Evolutionary conservation across 2,888 invertebrate species (phyloP), one percentile per base, ranked within the genome.

Genomic region (Sesamia inferens): DNA sequence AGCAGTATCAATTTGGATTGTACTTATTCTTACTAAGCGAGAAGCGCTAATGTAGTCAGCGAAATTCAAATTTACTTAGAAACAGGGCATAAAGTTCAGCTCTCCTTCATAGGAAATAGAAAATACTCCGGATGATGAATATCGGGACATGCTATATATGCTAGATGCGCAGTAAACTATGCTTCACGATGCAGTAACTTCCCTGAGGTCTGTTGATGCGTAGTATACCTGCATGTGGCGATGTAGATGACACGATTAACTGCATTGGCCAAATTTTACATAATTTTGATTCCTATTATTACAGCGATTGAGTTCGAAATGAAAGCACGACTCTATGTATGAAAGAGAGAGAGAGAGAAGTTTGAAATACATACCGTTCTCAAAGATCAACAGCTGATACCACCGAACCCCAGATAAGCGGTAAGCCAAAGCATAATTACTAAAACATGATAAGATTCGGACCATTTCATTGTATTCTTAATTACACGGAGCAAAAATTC

Each of bases 401-500:
- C 24, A 59, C 58, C 10, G 8, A 63, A 79, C 68, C 84, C 61
- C 31, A 71, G 84, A 83, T 81, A 83, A 68, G 68, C 68, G 55
- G 42, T 11, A 51, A 71, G 57, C 65, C 61, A 5, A 71, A 71
- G 68, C 22, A 71, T 81, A 83, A 81, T 81, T 75, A 80, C 76
- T 47, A 66, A 82, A 83, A 59, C 75, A 83, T 83, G 81, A 81
- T 83, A 71, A 76, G 51, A 75, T 80, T 83, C 83, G 5, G 70
- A 44, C 84, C 81, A 54, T 70, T 64, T 22, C 55, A 48, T 68
- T 73, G 14, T 62, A 61, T 68, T 75, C 68, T 47, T 74, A 72
- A 83, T 84, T 74, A 62, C 77, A 71, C 80, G 68, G 71, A 68
- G 71, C 66, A 78, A 79, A 48, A 79, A 77, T 69, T n/a, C 74